phyloP scores from a whole-genome alignment of 2,888 invertebrate genomes.

The Diogma glabrata region DNA sequence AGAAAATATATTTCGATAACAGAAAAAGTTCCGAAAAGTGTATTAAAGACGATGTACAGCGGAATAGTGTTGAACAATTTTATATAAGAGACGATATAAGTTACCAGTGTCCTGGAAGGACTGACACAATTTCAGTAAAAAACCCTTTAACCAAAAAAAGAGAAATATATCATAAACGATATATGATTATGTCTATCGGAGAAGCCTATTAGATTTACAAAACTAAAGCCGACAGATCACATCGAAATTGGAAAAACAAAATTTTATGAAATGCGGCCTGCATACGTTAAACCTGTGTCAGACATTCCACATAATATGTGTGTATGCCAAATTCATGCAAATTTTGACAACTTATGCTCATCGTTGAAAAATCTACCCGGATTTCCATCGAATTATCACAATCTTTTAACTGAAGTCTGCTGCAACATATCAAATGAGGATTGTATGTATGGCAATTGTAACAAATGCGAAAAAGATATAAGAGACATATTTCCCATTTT shows the following conservation, averaged over 20 bases:
- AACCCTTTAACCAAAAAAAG: neutral
- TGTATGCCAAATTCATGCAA: neutral
- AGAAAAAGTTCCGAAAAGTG: too few species aligned
- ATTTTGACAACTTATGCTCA: neutral
- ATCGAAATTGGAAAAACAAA: neutral
- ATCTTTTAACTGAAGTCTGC: neutral
- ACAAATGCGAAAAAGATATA: neutral
- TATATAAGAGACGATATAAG: too few species aligned
- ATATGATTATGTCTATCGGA: neutral
- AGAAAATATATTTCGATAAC: too few species aligned
- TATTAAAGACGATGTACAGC: too few species aligned
- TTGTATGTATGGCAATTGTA: neutral
- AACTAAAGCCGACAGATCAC: neutral
- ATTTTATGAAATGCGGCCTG: neutral
- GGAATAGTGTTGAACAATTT: too few species aligned
- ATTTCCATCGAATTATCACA: neutral
- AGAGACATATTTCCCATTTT: too few species aligned
- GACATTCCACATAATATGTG: neutral
- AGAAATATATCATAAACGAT: neutral
- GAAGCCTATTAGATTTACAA: neutral
- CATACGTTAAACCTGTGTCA: neutral
- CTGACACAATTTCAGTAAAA: conserved; percentile 1
- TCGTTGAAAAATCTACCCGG: neutral
- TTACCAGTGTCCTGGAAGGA: neutral
- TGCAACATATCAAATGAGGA: neutral